Base-by-base conservation (phyloP, 2,797 vertebrate species). In the Tiaroga cobitis region DNA sequence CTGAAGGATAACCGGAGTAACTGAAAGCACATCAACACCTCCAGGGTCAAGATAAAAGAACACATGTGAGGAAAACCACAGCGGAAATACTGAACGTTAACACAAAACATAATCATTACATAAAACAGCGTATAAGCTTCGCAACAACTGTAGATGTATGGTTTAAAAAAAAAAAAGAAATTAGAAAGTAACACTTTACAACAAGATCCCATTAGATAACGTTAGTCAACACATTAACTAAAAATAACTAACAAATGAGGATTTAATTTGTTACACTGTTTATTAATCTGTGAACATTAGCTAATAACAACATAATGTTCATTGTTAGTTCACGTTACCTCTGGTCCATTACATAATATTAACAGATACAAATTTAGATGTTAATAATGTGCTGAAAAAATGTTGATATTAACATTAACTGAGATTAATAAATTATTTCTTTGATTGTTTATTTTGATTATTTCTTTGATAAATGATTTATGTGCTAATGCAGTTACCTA, bases 11-110 rank as follows among this genome's bases (percentile, higher is more conserved):
- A 49, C 39, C n/a, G 15, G 21, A 85, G 43, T 8, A 34, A 78
- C 24, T 82, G 4, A 41, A 39, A 82, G 41, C 65, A 67, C 32
- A 61, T 19, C 77, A 74, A 43, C 32, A 56, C 73, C 73, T 84
- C 7, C 73, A 84, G 61, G 21, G 46, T 56, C 19, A n/a, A 69
- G 46, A 76, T 32, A 18, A 49, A 61, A 77, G 5, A 24, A 39
- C 29, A 51, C 21, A 16, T 4, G 18, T 46, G 78, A 19, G 34
- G 56, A 61, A 41, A 43, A 82, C n/a, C 19, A 21, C 39, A 82
- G 39, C 0, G 0, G 34, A 32, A 8, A 61, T 15, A 26, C 68
- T 41, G n/a, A 70, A 68, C 2, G 19, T 34, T 51, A 69, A 5
- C 16, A 56, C 16, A 26, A 46, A 65, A 76, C 37, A 61, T 26